A percentile compares a stretch with the other conserved stretches of the same genome.
phyloP scores from a whole-genome alignment of 2,113 vertebrate genomes.

The Mobula birostris region DNA sequence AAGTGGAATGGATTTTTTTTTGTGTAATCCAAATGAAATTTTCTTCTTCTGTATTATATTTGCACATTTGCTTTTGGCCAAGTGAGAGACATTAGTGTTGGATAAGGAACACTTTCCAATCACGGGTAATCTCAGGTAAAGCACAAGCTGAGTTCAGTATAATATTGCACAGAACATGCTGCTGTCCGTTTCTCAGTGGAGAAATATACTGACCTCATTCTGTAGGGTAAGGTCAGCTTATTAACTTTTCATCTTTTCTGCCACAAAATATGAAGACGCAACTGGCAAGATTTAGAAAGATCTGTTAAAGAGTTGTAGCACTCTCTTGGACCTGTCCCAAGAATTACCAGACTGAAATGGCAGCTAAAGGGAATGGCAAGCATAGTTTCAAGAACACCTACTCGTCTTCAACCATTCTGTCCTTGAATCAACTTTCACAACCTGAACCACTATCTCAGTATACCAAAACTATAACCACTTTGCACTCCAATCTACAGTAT shows the following conservation, averaged over 20 bases:
- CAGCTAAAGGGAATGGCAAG: background rate
- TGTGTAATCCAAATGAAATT: background rate
- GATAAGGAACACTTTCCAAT: too few species aligned
- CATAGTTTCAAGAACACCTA: too few species aligned
- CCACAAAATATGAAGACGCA: background rate
- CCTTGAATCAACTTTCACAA: too few species aligned
- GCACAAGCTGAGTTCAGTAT: too few species aligned
- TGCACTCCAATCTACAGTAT: too few species aligned
- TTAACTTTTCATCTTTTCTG: background rate
- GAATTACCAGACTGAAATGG: background rate
- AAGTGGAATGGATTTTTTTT: too few species aligned
- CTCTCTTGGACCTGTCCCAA: background rate
- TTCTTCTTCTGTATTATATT: background rate
- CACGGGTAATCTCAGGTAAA: background rate
- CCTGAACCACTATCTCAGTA: too few species aligned
- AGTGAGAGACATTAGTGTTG: background rate
- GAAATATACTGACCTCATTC: background rate
- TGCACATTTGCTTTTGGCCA: background rate
- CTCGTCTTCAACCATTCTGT: too few species aligned
- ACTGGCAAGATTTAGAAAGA: background rate
- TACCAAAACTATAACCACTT: too few species aligned
- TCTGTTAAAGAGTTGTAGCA: background rate
- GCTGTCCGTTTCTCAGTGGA: too few species aligned
- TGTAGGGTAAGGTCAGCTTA: background rate
- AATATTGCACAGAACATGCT: too few species aligned